Base-by-base conservation (phyloP, 2,888 invertebrate genomes). In the Ophion ventricosus region DNA sequence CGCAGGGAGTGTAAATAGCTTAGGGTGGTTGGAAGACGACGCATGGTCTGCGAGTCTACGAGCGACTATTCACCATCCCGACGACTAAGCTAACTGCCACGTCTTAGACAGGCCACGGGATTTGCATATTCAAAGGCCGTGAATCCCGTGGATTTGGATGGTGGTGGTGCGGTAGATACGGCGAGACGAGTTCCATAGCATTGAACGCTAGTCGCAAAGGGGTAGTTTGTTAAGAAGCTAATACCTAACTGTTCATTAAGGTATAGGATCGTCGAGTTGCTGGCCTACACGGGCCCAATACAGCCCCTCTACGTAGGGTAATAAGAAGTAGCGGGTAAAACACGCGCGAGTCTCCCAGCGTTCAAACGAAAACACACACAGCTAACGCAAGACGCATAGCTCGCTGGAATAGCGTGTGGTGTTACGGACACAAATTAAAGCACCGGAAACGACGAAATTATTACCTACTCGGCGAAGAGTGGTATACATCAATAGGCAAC, bases 91-190 rank as follows among this genome's bases (percentile, higher is more conserved):
- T 88, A 87, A 87, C 87, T 88, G 88, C 86, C 87, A 86, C 86
- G 88, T 90, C 89, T 90, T 88, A 90, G 88, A 88, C 88, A 88
- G 88, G 86, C 87, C 84, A 83, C 87, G 77, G 59, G 82, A 89
- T 90, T 90, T 90, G 90, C 90, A 90, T 91, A 91, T 91, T 90
- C 90, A 90, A 89, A 89, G 88, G 88, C 86, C 87, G 89, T 89
- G 89, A 89, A 90, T 90, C 89, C 89, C 88, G 87, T 84, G 85
- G 84, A 84, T 79, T 74, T 67, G 84, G 88, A 77, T 78, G 82
- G 76, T 80, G 82, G 69, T 64, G 77, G 70, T 59, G 66, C 49
- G 64, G 61, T 54, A 59, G 43, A 74, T 66, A 74, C 59, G 67
- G 76, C 66, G 76, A 29, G 72, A 75, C 49, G 56, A 43, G 74